Evolutionary conservation across 2,113 vertebrate genomes (phyloP).

Genomic region (Odobenus rosmarus): DNA sequence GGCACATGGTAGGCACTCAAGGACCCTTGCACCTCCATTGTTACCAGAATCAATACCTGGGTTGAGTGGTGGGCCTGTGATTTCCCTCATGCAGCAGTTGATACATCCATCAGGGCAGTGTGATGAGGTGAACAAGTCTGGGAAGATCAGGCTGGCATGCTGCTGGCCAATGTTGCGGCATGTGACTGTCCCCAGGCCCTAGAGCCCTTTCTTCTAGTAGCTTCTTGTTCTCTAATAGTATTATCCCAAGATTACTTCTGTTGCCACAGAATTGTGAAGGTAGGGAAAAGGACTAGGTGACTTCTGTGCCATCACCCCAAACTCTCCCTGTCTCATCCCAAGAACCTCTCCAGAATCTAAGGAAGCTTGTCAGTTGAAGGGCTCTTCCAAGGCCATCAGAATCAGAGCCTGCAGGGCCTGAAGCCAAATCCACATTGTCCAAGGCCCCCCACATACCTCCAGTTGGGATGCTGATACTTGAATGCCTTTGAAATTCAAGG

Average conservation of each 20-base stretch:
- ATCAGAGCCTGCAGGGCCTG: neutral
- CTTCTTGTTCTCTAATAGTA: slow-evolving; percentile 10
- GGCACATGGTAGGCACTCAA: neutral
- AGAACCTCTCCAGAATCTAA: neutral
- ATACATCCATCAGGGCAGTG: neutral
- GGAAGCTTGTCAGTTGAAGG: neutral
- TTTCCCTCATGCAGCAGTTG: neutral
- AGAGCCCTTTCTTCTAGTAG: slow-evolving; percentile 3
- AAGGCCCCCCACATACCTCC: neutral
- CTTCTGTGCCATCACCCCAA: neutral
- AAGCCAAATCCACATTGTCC: slow-evolving; percentile 42
- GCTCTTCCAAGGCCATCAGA: slow-evolving; percentile 45
- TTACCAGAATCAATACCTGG: slow-evolving; percentile 15
- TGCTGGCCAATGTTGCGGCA: neutral
- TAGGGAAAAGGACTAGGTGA: neutral
- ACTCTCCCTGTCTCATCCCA: slow-evolving; percentile 28
- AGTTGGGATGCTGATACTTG: slow-evolving; percentile 31
- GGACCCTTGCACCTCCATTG: neutral
- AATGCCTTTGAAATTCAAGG: slow-evolving; percentile 61
- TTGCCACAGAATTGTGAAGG: neutral
- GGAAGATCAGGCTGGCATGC: neutral
- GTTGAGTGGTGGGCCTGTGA: neutral
- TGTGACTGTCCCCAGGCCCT: neutral
- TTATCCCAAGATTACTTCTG: neutral
- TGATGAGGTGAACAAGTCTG: neutral